Percentiles rank a stretch among this genome's conserved stretches.
Evolutionary conservation across 2,888 invertebrate species (phyloP).

Genomic region (Brachyopa scutellaris): DNA sequence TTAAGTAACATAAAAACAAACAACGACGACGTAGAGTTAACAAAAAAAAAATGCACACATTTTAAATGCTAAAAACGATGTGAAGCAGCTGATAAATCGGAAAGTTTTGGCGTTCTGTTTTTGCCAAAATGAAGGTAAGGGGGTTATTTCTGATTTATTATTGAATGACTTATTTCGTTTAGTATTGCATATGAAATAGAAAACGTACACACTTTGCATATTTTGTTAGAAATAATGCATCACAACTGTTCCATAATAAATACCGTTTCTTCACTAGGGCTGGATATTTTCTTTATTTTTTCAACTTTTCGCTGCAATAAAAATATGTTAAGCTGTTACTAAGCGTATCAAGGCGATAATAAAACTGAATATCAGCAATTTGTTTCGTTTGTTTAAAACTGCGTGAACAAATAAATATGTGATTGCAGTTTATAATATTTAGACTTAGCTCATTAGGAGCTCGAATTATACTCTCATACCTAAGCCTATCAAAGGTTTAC

Average conservation of each 20-base stretch:
- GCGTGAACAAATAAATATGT: too few species aligned
- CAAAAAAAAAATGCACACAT: conserved; percentile 31
- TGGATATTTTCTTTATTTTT: conserved; percentile 79
- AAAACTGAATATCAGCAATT: too few species aligned
- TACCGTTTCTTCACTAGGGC: conserved; percentile 81
- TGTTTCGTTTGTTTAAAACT: too few species aligned
- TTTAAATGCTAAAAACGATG: conserved; percentile 36
- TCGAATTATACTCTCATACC: too few species aligned
- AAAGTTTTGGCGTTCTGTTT: background rate
- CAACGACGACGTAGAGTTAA: conserved; percentile 29
- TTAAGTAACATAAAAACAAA: conserved; percentile 59
- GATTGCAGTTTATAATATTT: too few species aligned
- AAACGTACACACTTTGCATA: conserved; percentile 59
- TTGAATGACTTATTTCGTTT: conserved; percentile 26
- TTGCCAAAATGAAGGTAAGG: background rate
- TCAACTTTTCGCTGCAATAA: conserved; percentile 79
- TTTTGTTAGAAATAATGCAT: conserved; percentile 68
- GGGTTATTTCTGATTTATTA: too few species aligned
- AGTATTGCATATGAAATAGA: conserved; percentile 51
- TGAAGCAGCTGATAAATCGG: conserved; percentile 33
- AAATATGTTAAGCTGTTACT: conserved; percentile 27
- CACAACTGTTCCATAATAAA: conserved; percentile 52
- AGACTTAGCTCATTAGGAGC: too few species aligned
- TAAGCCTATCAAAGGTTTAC: too few species aligned
- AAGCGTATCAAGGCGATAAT: background rate